Percentiles rank a stretch among this genome's conserved stretches.
Conservation (phyloP, 2,888 invertebrate species). For the Lepidocyrtoides sp. region DNA sequence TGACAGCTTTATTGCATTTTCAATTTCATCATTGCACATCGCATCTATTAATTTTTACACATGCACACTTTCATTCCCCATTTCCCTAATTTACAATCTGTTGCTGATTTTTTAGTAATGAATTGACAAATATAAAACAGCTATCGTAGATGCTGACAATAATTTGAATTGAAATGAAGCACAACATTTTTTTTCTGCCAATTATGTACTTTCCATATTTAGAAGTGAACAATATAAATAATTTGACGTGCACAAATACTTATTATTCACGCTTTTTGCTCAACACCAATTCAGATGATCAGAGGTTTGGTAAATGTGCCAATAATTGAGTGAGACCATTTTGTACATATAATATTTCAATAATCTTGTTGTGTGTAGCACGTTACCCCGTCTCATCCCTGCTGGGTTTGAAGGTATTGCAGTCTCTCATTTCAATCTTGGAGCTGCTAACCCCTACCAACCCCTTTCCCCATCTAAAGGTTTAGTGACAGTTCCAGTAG, state of each 20-base stretch:
- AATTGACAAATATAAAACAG: slow-evolving; percentile 17
- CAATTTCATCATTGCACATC: slow-evolving; percentile 60
- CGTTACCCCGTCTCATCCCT: slow-evolving; percentile 84
- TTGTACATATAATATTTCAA: too few species aligned
- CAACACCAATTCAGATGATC: not conserved
- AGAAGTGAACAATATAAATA: slow-evolving; percentile 10
- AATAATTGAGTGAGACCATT: not conserved
- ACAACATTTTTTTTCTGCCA: slow-evolving; percentile 32
- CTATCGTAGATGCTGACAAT: not conserved
- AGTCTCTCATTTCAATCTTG: slow-evolving; percentile 77
- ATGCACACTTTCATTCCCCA: not conserved
- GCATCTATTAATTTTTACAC: slow-evolving; percentile 29
- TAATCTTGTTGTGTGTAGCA: slow-evolving; percentile 61
- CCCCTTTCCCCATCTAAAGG: slow-evolving; percentile 32
- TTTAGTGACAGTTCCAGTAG: slow-evolving; percentile 13
- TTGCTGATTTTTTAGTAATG: slow-evolving; percentile 21
- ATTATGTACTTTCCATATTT: slow-evolving; percentile 65
- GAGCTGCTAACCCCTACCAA: slow-evolving; percentile 66
- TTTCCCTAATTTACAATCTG: slow-evolving; percentile 45
- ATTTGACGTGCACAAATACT: slow-evolving; percentile 32
- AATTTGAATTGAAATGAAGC: slow-evolving; percentile 21
- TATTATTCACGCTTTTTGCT: slow-evolving; percentile 7
- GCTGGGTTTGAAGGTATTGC: slow-evolving; percentile 83
- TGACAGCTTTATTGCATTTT: slow-evolving; percentile 66
- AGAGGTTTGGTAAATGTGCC: not conserved